Conservation (phyloP, 2,113 vertebrate species). For the Rhynchomys soricoides region DNA sequence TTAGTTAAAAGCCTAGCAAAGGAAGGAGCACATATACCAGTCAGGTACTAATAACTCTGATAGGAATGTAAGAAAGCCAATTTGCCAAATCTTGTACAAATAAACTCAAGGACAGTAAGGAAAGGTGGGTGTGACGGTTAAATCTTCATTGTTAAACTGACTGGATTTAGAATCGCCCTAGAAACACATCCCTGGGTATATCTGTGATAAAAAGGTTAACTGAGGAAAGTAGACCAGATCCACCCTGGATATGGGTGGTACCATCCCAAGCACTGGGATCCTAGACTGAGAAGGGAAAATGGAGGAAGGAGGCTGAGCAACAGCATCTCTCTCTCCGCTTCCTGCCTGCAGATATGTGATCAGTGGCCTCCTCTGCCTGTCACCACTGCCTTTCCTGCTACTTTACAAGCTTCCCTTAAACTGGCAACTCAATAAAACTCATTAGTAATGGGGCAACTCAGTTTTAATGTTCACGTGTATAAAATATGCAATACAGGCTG, state of each 20-base stretch:
- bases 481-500: neutral
- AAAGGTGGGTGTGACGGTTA: neutral
- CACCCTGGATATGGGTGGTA: neutral
- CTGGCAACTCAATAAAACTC: neutral
- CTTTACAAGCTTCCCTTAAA: neutral
- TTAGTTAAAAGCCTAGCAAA: conserved; percentile 1
- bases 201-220: neutral
- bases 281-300: neutral
- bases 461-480: neutral
- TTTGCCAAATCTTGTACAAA: neutral
- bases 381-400: neutral
- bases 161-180: neutral
- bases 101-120: neutral
- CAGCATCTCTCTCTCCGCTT: neutral
- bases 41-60: neutral
- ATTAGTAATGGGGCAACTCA: neutral
- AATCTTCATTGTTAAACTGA: neutral
- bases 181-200: neutral
- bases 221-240: neutral
- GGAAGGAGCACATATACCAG: neutral
- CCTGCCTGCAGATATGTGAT: neutral
- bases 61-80: neutral
- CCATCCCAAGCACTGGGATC: neutral
- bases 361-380: neutral
- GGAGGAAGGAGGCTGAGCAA: neutral